A percentile compares a stretch with the other conserved stretches of the same genome.
Evolutionary conservation across 53 echinoderm and acorn worm species (phyloP).

Genomic region (Echinometra lucunter): DNA sequence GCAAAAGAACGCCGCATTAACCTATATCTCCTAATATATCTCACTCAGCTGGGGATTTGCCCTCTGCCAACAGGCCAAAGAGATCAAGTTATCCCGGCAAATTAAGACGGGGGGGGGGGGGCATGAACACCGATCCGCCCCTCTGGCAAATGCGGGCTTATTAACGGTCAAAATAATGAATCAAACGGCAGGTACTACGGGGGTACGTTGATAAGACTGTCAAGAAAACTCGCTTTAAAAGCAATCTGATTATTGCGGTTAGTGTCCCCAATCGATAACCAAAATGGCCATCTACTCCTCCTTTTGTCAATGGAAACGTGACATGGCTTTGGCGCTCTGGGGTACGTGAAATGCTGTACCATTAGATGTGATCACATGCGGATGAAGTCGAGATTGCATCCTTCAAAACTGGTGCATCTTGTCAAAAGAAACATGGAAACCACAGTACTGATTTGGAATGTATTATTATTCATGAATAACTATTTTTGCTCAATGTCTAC

Average conservation of each 20-base stretch:
- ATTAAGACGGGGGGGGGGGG: background rate
- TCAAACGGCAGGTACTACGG: background rate
- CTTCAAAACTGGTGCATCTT: too few relatives aligned
- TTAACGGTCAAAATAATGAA: background rate
- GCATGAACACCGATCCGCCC: background rate
- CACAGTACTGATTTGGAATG: too few relatives aligned
- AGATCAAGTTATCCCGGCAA: background rate
- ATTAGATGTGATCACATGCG: too few relatives aligned
- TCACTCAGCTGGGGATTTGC: background rate
- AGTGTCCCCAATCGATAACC: background rate
- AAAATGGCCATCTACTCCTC: background rate
- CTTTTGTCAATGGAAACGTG: too few relatives aligned
- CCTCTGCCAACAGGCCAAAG: background rate
- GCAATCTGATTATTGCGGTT: background rate
- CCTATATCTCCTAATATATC: background rate
- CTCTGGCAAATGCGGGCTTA: background rate
- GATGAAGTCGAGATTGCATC: too few relatives aligned
- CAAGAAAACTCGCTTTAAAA: background rate
- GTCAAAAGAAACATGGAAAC: too few relatives aligned
- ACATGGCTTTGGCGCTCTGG: too few relatives aligned
- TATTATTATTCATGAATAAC: too few relatives aligned
- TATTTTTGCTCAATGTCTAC: too few relatives aligned
- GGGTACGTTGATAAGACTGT: background rate
- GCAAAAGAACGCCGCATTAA: background rate
- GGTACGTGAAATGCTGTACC: too few relatives aligned